Evolutionary conservation across 2,888 invertebrate species (phyloP).

Genomic region (Synergus itoensis): DNA sequence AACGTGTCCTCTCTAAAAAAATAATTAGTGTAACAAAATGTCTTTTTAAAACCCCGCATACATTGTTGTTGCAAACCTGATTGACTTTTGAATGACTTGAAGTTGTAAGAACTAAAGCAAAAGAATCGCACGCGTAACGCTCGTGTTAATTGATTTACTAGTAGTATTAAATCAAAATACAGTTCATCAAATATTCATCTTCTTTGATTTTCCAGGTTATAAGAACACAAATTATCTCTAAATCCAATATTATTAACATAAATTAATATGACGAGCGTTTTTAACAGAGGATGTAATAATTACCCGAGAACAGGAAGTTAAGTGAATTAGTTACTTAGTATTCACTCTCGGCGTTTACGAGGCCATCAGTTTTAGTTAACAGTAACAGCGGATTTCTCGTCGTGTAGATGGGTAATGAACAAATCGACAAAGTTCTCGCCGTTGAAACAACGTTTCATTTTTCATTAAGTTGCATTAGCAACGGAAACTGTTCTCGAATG

Average conservation of each 20-base stretch:
- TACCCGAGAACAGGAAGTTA: neutral
- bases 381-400: neutral
- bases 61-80: too few relatives aligned
- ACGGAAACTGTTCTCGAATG: constrained; percentile 31
- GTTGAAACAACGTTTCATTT: constrained; percentile 20
- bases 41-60: too few relatives aligned
- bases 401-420: constrained; percentile 19
- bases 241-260: neutral
- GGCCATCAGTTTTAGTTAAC: constrained; percentile 12
- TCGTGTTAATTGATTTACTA: too few relatives aligned
- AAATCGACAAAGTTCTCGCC: constrained; percentile 28
- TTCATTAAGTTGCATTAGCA: constrained; percentile 31
- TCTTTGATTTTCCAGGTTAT: too few relatives aligned
- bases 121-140: too few relatives aligned
- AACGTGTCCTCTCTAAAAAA: too few relatives aligned
- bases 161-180: too few relatives aligned
- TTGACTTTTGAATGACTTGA: too few relatives aligned
- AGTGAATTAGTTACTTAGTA: neutral
- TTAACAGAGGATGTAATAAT: neutral
- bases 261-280: neutral
- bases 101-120: too few relatives aligned
- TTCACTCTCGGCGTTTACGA: neutral
- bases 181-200: too few relatives aligned
- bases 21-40: too few relatives aligned
- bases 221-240: too few relatives aligned